These are phyloP conservation scores for Habropoda laboriosa DNA, from an alignment of 1,140 invertebrate species.

Conservation along the genomic window DNA sequence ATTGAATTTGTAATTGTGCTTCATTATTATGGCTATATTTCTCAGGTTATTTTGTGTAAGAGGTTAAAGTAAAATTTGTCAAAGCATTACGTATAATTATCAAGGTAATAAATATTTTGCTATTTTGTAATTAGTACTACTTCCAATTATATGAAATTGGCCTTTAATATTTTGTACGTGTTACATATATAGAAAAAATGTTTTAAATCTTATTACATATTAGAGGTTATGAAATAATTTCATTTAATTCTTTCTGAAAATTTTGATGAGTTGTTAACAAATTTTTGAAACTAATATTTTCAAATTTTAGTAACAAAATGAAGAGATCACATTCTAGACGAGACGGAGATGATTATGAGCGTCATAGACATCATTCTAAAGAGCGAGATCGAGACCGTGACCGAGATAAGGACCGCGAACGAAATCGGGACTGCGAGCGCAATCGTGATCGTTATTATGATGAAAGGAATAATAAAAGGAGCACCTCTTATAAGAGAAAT, in stretches of 20 bases:
- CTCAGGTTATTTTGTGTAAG: conserved; percentile 5
- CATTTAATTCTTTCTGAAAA: no score
- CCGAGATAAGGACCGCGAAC: not conserved
- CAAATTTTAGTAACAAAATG: conserved; percentile 8
- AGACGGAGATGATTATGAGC: not conserved
- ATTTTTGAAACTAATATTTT: not conserved
- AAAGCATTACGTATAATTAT: no score
- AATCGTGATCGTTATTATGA: not conserved
- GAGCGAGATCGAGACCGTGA: not conserved
- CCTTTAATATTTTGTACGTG: no score
- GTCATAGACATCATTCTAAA: not conserved
- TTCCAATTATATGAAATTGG: no score
- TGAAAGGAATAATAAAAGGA: conserved; percentile 1
- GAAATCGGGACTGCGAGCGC: not conserved
- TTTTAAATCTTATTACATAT: no score
- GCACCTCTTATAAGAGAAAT: not conserved
- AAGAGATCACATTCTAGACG: conserved; percentile 38
- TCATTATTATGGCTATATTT: not conserved
- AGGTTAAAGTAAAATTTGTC: not conserved
- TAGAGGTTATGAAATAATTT: not conserved
- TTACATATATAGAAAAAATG: no score
- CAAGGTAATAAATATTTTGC: no score
- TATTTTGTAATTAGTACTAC: no score
- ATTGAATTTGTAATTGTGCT: not conserved
- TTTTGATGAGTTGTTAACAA: not conserved